These are phyloP conservation scores for Liodrosophila aerea DNA, from an alignment of 2,888 invertebrate genomes.

Conservation along the genomic window DNA sequence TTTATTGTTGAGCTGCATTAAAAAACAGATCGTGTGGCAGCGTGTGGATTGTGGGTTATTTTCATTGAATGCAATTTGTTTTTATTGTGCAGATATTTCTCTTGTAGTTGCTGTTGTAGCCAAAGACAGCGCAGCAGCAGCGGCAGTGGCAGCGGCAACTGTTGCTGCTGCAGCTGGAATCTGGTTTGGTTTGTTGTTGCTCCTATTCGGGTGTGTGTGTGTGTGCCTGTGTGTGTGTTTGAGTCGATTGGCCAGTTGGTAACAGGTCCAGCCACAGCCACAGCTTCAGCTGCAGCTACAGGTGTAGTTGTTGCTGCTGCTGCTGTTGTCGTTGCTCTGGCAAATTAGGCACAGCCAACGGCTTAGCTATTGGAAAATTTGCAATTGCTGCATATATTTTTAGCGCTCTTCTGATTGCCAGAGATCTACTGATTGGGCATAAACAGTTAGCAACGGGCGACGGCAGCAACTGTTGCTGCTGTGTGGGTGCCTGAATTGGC, in stretches of 20 bases:
- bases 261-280: slow-evolving; percentile 47
- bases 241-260: slow-evolving; percentile 59
- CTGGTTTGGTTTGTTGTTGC: slow-evolving; percentile 62
- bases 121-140: not conserved
- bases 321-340: slow-evolving; percentile 26
- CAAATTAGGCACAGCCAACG: slow-evolving; percentile 56
- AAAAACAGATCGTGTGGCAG: not conserved
- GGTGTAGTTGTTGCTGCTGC: slow-evolving; percentile 12
- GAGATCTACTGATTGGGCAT: slow-evolving; percentile 13
- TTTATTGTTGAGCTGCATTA: no score
- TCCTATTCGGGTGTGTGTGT: slow-evolving; percentile 37
- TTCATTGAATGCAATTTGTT: slow-evolving; percentile 56
- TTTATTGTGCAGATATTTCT: slow-evolving; percentile 58
- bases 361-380: slow-evolving; percentile 44
- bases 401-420: slow-evolving; percentile 47
- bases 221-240: slow-evolving; percentile 24
- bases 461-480: not conserved
- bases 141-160: not conserved
- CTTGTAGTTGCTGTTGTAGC: slow-evolving; percentile 10
- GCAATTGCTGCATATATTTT: slow-evolving; percentile 45
- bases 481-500: slow-evolving; percentile 27
- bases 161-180: slow-evolving; percentile 58
- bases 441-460: not conserved
- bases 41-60: slow-evolving; percentile 15
- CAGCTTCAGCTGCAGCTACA: slow-evolving; percentile 23